Base-by-base conservation (phyloP, 2,888 invertebrate genomes). In the Pyrrhia umbra region DNA sequence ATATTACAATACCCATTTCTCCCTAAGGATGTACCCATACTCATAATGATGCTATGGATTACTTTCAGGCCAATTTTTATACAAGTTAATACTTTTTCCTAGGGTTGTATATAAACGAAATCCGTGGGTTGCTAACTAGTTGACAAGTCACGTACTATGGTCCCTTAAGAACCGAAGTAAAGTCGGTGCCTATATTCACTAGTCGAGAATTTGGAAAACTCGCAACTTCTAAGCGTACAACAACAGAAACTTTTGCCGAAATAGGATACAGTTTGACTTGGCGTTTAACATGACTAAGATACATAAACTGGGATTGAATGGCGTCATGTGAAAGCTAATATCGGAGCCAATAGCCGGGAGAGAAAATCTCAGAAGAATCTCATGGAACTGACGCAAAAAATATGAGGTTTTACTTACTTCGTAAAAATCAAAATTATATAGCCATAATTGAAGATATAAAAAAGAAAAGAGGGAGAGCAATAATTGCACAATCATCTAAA, bases 71-170 rank as follows among this genome's bases (percentile, higher is more conserved):
- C 43, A 62, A 63, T 70, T 69, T 43, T 37, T 13, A 52, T 64
- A 60, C 68, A 1, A 58, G 43, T 72, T 68, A 54, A 45, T 58
- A 76, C 57, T 79, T 79, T 56, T 63, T 39, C 62, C 16, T 67
- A 45, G 15, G 39, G 46, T 23, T 40, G 60, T 39, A 68, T 75
- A 78, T 72, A 69, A 68, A 73, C 45, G 27, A 39, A 68, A 81
- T 64, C 51, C 27, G 21, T 43, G 66, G 56, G 56, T 60, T 42
- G 42, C 47, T 67, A 72, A 81, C 75, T 68, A 75, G 66, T 42
- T 42, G 52, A 71, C 68, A 61, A 79, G 81, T 72, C 81, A 81
- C 80, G 77, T 80, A 34, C 74, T 59, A 61, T 20, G 45, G 60
- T 69, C 81, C 69, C 68, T 59, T 42, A 57, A 61, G 68, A 59